phyloP scores from a whole-genome alignment of 2,113 vertebrate genomes.

The Hyla sarda region DNA sequence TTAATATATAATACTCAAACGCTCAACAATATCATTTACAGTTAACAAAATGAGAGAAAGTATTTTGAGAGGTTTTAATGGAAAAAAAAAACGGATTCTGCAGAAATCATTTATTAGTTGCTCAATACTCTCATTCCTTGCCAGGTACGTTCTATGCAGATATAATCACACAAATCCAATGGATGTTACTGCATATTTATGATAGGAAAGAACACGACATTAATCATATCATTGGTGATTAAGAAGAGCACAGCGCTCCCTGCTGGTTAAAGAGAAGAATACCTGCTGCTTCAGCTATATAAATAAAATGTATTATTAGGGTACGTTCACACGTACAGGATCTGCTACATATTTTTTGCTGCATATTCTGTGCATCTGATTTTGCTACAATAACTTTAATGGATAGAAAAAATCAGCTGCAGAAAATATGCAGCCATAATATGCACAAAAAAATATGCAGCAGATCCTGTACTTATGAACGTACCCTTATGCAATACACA shows the following conservation, averaged over 20 bases:
- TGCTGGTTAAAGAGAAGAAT: slow-evolving; percentile 15
- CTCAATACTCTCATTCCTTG: background rate
- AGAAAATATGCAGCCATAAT: too few relatives aligned
- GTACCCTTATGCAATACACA: too few relatives aligned
- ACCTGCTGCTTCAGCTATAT: background rate
- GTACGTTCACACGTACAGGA: too few relatives aligned
- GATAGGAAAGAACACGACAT: background rate
- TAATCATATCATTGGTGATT: background rate
- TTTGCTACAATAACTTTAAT: too few relatives aligned
- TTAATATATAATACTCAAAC: background rate
- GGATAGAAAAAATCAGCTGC: too few relatives aligned
- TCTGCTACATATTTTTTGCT: too few relatives aligned
- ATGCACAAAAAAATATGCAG: too few relatives aligned
- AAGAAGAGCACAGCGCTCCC: slow-evolving; percentile 35
- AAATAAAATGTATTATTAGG: too few relatives aligned
- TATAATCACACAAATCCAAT: background rate
- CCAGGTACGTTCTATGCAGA: background rate
- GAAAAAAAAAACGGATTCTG: background rate
- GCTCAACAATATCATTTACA: background rate
- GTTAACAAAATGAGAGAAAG: background rate
- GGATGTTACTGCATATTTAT: background rate
- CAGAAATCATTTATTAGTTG: slow-evolving; percentile 7
- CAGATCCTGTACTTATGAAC: too few relatives aligned
- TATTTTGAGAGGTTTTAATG: background rate
- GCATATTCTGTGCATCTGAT: too few relatives aligned